phyloP scores from a whole-genome alignment of 2,888 invertebrate genomes.

The Metallyticus violacea region DNA sequence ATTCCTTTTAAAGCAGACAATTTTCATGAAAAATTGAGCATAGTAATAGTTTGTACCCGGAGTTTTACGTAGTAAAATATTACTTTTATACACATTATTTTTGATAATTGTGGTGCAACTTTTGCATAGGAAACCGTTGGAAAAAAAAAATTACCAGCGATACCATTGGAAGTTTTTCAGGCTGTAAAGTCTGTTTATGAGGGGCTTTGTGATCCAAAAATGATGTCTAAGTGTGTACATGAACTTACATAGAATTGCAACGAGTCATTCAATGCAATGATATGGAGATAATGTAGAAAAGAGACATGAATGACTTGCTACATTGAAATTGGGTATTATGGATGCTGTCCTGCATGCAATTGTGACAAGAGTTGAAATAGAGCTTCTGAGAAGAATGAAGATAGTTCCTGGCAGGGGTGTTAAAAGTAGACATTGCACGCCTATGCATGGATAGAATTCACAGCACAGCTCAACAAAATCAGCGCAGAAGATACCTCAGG shows the following conservation, averaged over 20 bases:
- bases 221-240: background rate
- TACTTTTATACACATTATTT: too few species aligned
- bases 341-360: background rate
- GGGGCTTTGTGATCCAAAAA: background rate
- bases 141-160: too few species aligned
- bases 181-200: background rate
- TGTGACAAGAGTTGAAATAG: background rate
- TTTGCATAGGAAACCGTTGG: too few species aligned
- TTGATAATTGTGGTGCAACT: too few species aligned
- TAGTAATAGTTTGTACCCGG: too few species aligned
- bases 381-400: too few species aligned
- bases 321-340: background rate
- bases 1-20: too few species aligned
- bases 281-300: conserved; percentile 1
- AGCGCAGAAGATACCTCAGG: background rate
- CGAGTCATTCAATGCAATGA: conserved; percentile 23
- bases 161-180: background rate
- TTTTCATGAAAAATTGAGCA: too few species aligned
- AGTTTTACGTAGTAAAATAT: too few species aligned
- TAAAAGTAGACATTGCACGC: background rate
- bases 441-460: too few species aligned
- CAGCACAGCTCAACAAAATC: background rate
- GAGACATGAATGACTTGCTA: background rate
- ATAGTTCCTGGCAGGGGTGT: background rate
- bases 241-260: background rate